phyloP scores from a whole-genome alignment of 2,888 invertebrate species.

The Dione vanillae region DNA sequence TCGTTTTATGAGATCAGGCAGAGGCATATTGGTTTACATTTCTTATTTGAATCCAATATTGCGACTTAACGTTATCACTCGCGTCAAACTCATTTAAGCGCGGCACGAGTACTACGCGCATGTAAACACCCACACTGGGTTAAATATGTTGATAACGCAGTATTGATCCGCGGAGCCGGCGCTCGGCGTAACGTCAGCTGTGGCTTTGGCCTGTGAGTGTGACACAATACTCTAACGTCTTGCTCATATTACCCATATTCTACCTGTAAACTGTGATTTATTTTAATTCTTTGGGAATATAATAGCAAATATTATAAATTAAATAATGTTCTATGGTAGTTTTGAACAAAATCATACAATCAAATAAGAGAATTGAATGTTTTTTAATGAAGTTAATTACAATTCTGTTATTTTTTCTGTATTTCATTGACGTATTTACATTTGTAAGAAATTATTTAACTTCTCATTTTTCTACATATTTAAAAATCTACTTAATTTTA shows the following conservation, averaged over 20 bases:
- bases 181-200: constrained; percentile 49
- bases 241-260: constrained; percentile 31
- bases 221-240: constrained; percentile 36
- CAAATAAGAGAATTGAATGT: too few relatives aligned
- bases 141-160: constrained; percentile 72
- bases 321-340: too few relatives aligned
- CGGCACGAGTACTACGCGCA: constrained; percentile 76
- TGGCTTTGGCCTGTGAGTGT: constrained; percentile 31
- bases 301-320: too few relatives aligned
- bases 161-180: constrained; percentile 76
- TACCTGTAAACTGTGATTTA: constrained; percentile 20
- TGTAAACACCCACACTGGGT: constrained; percentile 75
- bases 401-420: too few relatives aligned
- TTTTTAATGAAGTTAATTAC: too few relatives aligned
- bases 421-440: too few relatives aligned
- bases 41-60: constrained; percentile 54
- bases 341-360: too few relatives aligned
- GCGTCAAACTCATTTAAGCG: constrained; percentile 70
- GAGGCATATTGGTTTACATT: constrained; percentile 87
- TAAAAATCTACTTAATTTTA: too few relatives aligned
- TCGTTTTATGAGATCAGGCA: constrained; percentile 89
- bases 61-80: constrained; percentile 58
- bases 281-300: neutral
- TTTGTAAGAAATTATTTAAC: too few relatives aligned
- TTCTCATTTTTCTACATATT: too few relatives aligned